Percentiles rank a stretch among this genome's conserved stretches.
These are phyloP conservation scores for Montipora cactus DNA, from an alignment of 64 coral and sea anemone genomes.

Conservation along the genomic window DNA sequence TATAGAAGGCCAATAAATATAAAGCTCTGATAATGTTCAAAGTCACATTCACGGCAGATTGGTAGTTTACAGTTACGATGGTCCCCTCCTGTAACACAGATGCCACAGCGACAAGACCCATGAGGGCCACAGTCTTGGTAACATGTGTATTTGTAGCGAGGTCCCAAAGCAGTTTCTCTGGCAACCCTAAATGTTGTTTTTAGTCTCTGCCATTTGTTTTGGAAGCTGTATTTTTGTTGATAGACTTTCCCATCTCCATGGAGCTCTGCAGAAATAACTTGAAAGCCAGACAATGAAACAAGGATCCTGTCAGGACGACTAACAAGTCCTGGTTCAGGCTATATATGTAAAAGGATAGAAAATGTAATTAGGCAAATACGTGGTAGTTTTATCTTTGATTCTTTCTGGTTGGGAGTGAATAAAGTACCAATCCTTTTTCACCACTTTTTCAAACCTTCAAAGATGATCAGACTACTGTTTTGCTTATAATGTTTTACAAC, in stretches of 20 bases:
- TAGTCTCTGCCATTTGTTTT: constrained; percentile 83
- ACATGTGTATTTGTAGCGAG: constrained; percentile 68
- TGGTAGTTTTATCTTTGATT: neutral
- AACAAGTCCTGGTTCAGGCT: constrained; percentile 91
- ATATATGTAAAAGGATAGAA: neutral
- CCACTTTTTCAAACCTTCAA: no score
- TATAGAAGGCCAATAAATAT: constrained; percentile 53
- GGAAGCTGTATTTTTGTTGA: constrained; percentile 80
- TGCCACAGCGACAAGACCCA: constrained; percentile 96
- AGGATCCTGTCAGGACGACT: constrained; percentile 95
- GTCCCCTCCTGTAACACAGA: constrained; percentile 85
- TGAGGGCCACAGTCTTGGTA: constrained; percentile 97
- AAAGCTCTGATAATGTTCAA: constrained; percentile 79
- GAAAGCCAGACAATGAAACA: constrained; percentile 68
- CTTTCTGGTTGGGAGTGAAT: no score
- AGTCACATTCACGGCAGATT: constrained; percentile 83
- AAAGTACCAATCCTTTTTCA: no score
- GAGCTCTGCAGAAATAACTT: constrained; percentile 52
- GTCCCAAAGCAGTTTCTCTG: constrained; percentile 41
- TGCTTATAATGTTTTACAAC: no score
- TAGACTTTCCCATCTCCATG: constrained; percentile 77
- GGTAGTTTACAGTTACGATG: constrained; percentile 77
- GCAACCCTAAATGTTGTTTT: constrained; percentile 65
- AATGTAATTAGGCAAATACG: no score
- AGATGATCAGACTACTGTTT: no score